A percentile compares a stretch with the other conserved stretches of the same genome.
Conservation (phyloP, 1,140 invertebrate species). For the Microplitis demolitor region DNA sequence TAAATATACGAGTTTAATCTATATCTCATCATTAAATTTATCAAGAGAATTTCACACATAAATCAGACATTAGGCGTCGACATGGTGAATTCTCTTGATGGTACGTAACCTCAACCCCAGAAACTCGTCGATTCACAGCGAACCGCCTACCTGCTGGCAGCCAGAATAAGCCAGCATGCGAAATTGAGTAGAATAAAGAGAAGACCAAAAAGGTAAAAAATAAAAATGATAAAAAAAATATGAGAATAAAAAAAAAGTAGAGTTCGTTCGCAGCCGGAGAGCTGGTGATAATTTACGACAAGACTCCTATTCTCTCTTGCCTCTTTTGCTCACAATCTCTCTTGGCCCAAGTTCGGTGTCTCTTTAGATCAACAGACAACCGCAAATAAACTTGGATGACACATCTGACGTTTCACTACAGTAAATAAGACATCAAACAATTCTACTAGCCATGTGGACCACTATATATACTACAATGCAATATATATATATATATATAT, state of each 20-base stretch:
- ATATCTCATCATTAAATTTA: not conserved
- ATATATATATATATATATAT: too few species aligned
- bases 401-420: slow-evolving; percentile 30
- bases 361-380: slow-evolving; percentile 27
- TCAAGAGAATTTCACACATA: slow-evolving; percentile 17
- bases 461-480: not conserved
- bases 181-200: slow-evolving; percentile 1
- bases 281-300: slow-evolving; percentile 28
- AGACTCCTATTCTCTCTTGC: not conserved
- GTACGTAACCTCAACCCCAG: not conserved
- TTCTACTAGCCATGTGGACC: slow-evolving; percentile 31
- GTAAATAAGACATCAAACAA: slow-evolving; percentile 60
- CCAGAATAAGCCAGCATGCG: not conserved
- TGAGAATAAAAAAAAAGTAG: not conserved
- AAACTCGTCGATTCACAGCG: slow-evolving; percentile 19
- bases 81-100: slow-evolving; percentile 15
- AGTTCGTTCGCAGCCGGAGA: not conserved
- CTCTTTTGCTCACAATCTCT: not conserved
- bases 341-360: not conserved
- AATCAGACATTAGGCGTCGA: slow-evolving; percentile 11
- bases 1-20: not conserved
- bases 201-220: not conserved
- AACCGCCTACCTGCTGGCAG: slow-evolving; percentile 19
- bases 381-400: slow-evolving; percentile 52
- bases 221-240: not conserved